Evolutionary conservation across 1,140 invertebrate genomes (phyloP), one percentile per base, ranked within the genome.

Genomic region (Adoxophyes honmai): DNA sequence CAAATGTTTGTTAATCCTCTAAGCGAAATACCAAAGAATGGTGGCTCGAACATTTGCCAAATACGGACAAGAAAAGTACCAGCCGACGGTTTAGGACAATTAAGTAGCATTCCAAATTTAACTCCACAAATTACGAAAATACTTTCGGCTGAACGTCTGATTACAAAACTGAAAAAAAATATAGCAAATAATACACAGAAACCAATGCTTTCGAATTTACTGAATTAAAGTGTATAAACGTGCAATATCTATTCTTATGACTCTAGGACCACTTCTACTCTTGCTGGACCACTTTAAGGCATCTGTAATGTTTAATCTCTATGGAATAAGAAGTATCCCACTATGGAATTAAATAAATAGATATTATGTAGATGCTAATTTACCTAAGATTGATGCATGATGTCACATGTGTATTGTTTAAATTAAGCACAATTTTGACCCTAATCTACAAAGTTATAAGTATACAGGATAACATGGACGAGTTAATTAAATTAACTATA

Each of bases 221-320:
- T 28, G 21, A 28, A 28, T 6, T 28, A 2, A 28, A 28, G 6
- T 28, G 6, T 28, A 28, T 48, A 28, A 28, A 4, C n/a, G n/a
- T 48, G 16, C 39, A 28, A 28, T 28, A 18, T 48, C 42, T 28
- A 28, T 28, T 48, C 42, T 48, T 48, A 48, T 48, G 42, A 48
- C 18, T 28, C 10, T 48, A 48, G 42, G 42, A 48, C 21, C 42
- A 48, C 18, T 48, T n/a, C 16, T 21, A 11, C 11, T 33, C 10
- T 48, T 6, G 21, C n/a, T 48, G 39, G 39, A 44, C 39, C 39
- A 44, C 16, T 44, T 10, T 44, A 44, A 44, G 16, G 39, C 16
- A 44, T 10, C 15, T 42, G 10, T 42, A 39, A 44, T 21, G 15
- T 44, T 44, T 44, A 28, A 28, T 28, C 21, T 28, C 2, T 28